Evolutionary conservation across 2,888 invertebrate genomes (phyloP).

Genomic region (Cephus spinipes): DNA sequence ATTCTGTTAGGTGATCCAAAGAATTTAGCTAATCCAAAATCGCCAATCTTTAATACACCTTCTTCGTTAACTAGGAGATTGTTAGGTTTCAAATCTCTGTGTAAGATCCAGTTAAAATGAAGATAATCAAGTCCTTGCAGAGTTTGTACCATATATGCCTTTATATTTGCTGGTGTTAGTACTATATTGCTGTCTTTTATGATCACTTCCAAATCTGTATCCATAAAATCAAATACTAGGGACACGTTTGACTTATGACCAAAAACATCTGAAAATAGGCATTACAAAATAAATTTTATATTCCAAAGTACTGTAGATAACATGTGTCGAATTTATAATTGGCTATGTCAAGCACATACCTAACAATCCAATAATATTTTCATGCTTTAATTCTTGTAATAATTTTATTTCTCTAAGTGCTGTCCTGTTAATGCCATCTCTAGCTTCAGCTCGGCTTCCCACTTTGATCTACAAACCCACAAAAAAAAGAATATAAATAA

Average conservation of each 20-base stretch:
- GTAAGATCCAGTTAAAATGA: slow-evolving; percentile 95
- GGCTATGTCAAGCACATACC: slow-evolving; percentile 64
- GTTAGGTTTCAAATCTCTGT: slow-evolving; percentile 98
- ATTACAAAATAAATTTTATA: background rate
- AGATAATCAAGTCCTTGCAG: slow-evolving; percentile 94
- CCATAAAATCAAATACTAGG: slow-evolving; percentile 99
- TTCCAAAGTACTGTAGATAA: slow-evolving; percentile 8
- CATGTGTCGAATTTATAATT: background rate
- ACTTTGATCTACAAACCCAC: slow-evolving; percentile 92
- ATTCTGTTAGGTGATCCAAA: slow-evolving; percentile 96
- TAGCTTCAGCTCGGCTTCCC: slow-evolving; percentile 91
- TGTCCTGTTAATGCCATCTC: slow-evolving; percentile 98
- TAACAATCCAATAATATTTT: slow-evolving; percentile 90
- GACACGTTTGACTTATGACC: slow-evolving; percentile 99
- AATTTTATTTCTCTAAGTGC: slow-evolving; percentile 98
- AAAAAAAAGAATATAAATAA: slow-evolving; percentile 31
- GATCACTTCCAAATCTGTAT: slow-evolving; percentile 96
- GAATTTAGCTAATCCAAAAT: slow-evolving; percentile 98
- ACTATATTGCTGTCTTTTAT: slow-evolving; percentile 90
- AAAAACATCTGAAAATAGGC: slow-evolving; percentile 84
- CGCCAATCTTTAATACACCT: slow-evolving; percentile 96
- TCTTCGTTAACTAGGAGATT: slow-evolving; percentile 94
- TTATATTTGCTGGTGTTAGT: slow-evolving; percentile 91
- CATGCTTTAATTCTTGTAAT: slow-evolving; percentile 93
- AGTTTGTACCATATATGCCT: slow-evolving; percentile 96